A percentile compares a stretch with the other conserved stretches of the same genome.
Evolutionary conservation across 2,797 vertebrate genomes (phyloP).

Genomic region (Helicolenus hilgendorfi): DNA sequence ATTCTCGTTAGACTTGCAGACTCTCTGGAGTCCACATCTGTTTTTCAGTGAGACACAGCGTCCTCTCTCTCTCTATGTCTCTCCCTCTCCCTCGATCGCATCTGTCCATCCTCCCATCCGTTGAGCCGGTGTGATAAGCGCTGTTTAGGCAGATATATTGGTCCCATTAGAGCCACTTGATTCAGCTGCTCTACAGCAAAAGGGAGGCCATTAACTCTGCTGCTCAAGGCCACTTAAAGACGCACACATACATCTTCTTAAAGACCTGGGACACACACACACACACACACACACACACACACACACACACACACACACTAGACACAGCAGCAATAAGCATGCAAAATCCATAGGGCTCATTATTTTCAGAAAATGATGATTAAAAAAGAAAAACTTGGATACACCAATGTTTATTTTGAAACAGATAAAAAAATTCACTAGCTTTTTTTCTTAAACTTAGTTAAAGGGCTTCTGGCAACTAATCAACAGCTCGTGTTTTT

Average conservation of each 20-base stretch:
- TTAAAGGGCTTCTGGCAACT: neutral
- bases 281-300: constrained; percentile 2
- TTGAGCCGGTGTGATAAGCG: constrained; percentile 52
- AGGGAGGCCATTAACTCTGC: constrained; percentile 69
- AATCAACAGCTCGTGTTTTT: neutral
- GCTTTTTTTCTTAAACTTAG: neutral
- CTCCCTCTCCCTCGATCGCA: neutral
- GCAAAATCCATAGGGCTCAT: neutral
- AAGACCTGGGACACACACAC: constrained; percentile 9
- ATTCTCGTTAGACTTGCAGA: neutral
- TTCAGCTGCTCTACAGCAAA: constrained; percentile 71
- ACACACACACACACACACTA: neutral
- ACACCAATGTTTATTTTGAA: neutral
- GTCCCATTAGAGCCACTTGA: constrained; percentile 81
- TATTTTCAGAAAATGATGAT: neutral
- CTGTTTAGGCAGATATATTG: constrained; percentile 75
- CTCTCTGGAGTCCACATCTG: constrained; percentile 66
- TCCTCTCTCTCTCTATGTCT: neutral
- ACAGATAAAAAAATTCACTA: neutral
- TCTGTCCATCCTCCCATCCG: constrained; percentile 44
- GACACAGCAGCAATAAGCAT: neutral
- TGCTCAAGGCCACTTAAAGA: constrained; percentile 76
- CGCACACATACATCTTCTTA: constrained; percentile 54
- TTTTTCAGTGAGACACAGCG: constrained; percentile 47
- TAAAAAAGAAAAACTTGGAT: neutral